These are phyloP conservation scores for Tinea semifulvella DNA, from an alignment of 2,888 invertebrate species.

Conservation along the genomic window DNA sequence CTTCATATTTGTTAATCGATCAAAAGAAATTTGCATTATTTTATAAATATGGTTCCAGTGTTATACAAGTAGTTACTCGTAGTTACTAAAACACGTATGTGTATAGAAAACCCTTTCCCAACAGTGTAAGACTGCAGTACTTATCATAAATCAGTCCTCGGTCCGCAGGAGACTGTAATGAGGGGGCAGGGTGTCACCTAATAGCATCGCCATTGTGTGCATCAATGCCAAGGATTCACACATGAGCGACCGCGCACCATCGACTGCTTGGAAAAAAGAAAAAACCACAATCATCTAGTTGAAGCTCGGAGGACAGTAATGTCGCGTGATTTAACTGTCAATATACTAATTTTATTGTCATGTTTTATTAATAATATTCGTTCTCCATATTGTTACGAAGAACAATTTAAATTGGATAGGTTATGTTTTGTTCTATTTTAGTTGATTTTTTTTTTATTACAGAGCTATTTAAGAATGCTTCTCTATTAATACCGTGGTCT, in stretches of 20 bases:
- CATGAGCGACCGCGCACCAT: conserved; percentile 14
- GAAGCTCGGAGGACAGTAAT: conserved; percentile 4
- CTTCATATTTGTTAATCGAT: no score
- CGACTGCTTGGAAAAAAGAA: conserved; percentile 12
- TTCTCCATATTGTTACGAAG: no score
- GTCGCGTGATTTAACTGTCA: conserved; percentile 2
- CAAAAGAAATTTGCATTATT: no score
- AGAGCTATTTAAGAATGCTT: no score
- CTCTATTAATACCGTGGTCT: no score
- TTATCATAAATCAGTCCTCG: conserved; percentile 12
- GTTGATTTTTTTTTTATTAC: no score
- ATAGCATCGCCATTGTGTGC: conserved; percentile 15
- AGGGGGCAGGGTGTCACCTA: conserved; percentile 16
- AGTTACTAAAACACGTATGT: no score
- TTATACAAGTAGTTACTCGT: no score
- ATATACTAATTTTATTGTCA: conserved; percentile 1
- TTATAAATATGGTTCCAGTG: no score
- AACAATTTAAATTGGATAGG: no score
- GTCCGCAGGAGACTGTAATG: conserved; percentile 10
- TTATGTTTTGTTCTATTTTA: no score
- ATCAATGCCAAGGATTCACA: conserved; percentile 17
- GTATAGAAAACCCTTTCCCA: conserved; percentile 3
- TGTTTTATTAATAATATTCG: no score
- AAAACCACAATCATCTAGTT: conserved; percentile 6
- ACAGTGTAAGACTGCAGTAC: conserved; percentile 8